Conservation (phyloP, 92 coral and sea anemone genomes). For the Zoanthus sociatus region DNA sequence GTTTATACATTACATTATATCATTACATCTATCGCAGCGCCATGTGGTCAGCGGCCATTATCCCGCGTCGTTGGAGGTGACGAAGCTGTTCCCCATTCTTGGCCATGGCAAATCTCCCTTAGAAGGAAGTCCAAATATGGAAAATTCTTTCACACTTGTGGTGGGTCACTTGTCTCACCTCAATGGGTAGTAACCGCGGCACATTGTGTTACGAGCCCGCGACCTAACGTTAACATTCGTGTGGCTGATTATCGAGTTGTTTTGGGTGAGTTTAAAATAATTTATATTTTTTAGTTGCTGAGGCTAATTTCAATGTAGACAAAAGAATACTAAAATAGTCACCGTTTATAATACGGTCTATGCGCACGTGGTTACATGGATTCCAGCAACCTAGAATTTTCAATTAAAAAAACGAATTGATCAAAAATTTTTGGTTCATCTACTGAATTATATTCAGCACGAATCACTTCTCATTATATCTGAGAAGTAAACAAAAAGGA, state of each 20-base stretch:
- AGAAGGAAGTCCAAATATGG: slow-evolving; percentile 43
- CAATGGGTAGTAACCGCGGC: slow-evolving; percentile 79
- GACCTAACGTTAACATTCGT: slow-evolving; percentile 11
- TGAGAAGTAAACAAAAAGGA: too few species aligned
- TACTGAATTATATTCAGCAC: too few species aligned
- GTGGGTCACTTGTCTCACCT: slow-evolving; percentile 70
- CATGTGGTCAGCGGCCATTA: slow-evolving; percentile 61
- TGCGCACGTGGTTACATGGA: too few species aligned
- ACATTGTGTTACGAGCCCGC: slow-evolving; percentile 69
- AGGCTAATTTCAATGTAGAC: too few species aligned
- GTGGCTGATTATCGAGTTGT: slow-evolving; percentile 45
- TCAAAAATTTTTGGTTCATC: too few species aligned
- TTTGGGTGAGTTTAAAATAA: slow-evolving; percentile 52
- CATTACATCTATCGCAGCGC: slow-evolving; percentile 18
- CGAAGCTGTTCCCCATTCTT: slow-evolving; percentile 72
- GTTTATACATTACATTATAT: too few species aligned
- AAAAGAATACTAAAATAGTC: too few species aligned
- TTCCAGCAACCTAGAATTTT: too few species aligned
- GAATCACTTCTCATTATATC: too few species aligned
- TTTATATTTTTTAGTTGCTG: too few species aligned
- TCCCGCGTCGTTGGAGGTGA: slow-evolving; percentile 74
- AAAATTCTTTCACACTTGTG: slow-evolving; percentile 64
- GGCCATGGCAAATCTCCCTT: slow-evolving; percentile 86
- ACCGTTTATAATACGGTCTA: too few species aligned
- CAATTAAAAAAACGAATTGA: too few species aligned